Percentiles rank a stretch among this genome's conserved stretches.
Evolutionary conservation across 2,888 invertebrate genomes (phyloP).

Genomic region (Microdon myrmicae): DNA sequence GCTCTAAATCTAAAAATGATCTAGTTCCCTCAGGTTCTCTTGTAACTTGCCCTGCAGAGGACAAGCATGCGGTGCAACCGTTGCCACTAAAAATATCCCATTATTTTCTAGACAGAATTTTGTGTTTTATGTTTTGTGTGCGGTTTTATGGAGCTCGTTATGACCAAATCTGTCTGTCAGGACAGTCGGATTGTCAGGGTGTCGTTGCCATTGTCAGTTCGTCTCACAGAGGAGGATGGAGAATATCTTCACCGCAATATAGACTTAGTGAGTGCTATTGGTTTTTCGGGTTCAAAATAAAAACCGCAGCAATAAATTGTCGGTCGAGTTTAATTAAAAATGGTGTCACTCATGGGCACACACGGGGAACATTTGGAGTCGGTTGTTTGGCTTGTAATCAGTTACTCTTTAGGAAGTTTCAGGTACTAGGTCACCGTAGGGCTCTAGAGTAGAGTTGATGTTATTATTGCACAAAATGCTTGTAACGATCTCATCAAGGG

Average conservation of each 20-base stretch:
- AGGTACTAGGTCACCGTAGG: too few species aligned
- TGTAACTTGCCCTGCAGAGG: too few species aligned
- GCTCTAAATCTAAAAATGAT: too few species aligned
- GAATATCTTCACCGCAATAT: conserved; percentile 18
- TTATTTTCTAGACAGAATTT: conserved; percentile 50
- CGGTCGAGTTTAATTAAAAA: conserved; percentile 50
- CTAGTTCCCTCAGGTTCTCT: too few species aligned
- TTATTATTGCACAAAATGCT: too few species aligned
- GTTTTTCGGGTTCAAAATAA: conserved; percentile 39
- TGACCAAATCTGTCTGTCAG: conserved; percentile 25
- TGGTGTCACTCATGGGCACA: conserved; percentile 36
- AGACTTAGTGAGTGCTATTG: conserved; percentile 47
- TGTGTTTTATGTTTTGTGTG: conserved; percentile 51
- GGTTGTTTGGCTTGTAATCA: too few species aligned
- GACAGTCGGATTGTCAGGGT: conserved; percentile 18
- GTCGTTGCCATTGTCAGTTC: conserved; percentile 37
- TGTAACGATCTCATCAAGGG: too few species aligned
- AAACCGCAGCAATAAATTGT: conserved; percentile 35
- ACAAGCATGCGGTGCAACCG: conserved; percentile 44
- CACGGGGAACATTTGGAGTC: too few species aligned
- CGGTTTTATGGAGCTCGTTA: conserved; percentile 52
- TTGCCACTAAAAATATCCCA: conserved; percentile 51
- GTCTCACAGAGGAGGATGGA: conserved; percentile 1
- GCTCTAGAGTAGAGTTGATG: too few species aligned
- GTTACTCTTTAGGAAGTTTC: too few species aligned